Conservation (phyloP, 64 coral and sea anemone species). For the Acropora tenuis region DNA sequence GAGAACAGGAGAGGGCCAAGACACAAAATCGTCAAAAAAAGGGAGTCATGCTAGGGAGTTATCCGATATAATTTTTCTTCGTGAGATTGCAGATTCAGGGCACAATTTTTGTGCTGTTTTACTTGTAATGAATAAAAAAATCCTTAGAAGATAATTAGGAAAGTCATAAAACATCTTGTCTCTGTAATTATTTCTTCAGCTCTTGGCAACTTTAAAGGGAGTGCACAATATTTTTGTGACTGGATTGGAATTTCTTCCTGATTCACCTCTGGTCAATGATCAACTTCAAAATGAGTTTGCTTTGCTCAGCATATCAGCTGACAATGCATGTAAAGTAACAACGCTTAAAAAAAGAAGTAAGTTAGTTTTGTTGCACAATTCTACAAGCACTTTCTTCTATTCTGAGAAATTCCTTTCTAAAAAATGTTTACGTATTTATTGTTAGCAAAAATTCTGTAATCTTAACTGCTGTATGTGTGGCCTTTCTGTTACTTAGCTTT, state of each 20-base stretch:
- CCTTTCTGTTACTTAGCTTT: neutral
- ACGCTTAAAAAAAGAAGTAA: slow-evolving; percentile 85
- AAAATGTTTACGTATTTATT: too few relatives aligned
- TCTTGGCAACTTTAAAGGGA: slow-evolving; percentile 73
- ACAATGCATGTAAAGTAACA: slow-evolving; percentile 93
- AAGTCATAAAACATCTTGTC: neutral
- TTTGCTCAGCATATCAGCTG: slow-evolving; percentile 94
- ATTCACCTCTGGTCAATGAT: slow-evolving; percentile 73
- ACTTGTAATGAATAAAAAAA: too few relatives aligned
- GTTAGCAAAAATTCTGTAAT: too few relatives aligned
- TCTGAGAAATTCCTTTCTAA: neutral
- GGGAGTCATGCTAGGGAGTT: too few relatives aligned
- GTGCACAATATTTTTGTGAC: slow-evolving; percentile 99
- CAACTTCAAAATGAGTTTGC: slow-evolving; percentile 88
- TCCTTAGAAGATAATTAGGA: too few relatives aligned
- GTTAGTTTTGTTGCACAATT: neutral
- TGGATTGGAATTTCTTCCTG: slow-evolving; percentile 84
- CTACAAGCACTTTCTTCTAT: neutral
- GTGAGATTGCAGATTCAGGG: too few relatives aligned
- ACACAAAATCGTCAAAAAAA: too few relatives aligned
- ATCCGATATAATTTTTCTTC: too few relatives aligned
- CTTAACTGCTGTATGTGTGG: too few relatives aligned
- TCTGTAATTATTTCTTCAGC: slow-evolving; percentile 59
- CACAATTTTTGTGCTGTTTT: too few relatives aligned
- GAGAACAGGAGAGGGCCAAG: too few relatives aligned